Percentiles rank a stretch among this genome's conserved stretches.
phyloP scores from a whole-genome alignment of 2,888 invertebrate genomes.

The Autographa pulchrina region DNA sequence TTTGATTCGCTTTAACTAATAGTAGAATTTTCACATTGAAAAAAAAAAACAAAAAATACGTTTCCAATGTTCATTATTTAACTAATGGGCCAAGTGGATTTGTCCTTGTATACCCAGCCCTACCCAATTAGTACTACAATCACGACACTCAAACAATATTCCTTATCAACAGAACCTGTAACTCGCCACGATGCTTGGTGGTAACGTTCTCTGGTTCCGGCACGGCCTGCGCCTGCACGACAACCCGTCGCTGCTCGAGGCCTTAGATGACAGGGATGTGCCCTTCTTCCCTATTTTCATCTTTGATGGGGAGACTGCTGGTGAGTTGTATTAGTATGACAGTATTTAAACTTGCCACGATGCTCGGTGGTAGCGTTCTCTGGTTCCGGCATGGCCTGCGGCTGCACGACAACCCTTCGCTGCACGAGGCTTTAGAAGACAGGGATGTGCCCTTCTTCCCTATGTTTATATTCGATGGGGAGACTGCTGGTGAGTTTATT shows the following conservation, averaged over 20 bases:
- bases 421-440: conserved; percentile 88
- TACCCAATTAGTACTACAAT: too few species aligned
- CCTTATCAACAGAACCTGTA: conserved; percentile 29
- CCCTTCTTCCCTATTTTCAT: conserved; percentile 91
- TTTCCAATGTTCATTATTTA: too few species aligned
- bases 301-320: conserved; percentile 93
- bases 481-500: conserved; percentile 90
- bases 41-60: too few species aligned
- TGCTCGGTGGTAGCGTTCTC: conserved; percentile 88
- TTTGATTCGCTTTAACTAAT: too few species aligned
- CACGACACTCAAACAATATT: not conserved
- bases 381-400: conserved; percentile 93
- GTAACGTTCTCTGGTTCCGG: conserved; percentile 92
- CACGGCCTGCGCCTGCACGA: conserved; percentile 92
- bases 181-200: conserved; percentile 74
- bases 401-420: conserved; percentile 92
- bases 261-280: conserved; percentile 77
- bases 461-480: conserved; percentile 93
- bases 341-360: conserved; percentile 46
- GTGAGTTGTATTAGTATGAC: conserved; percentile 74
- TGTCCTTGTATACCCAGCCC: too few species aligned
- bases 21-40: too few species aligned
- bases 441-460: conserved; percentile 87
- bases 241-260: conserved; percentile 91
- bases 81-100: too few species aligned